Conservation (phyloP, 2,797 vertebrate genomes). For the Anomalospiza imberbis region DNA sequence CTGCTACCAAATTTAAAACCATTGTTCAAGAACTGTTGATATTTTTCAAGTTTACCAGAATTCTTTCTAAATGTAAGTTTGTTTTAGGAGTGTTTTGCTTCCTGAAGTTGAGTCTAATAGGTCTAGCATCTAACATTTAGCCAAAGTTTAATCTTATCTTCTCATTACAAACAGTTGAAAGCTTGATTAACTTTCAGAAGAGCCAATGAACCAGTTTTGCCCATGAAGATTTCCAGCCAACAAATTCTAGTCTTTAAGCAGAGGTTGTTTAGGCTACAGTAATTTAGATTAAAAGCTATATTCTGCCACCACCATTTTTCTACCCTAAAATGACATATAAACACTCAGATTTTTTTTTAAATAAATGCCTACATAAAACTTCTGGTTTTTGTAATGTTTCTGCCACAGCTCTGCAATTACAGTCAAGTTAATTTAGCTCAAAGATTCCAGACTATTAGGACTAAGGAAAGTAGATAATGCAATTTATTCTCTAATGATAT, state of each 20-base stretch:
- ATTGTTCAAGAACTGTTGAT: not conserved
- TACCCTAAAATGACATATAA: not conserved
- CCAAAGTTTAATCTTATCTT: not conserved
- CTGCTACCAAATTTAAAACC: not conserved
- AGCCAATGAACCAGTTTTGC: not conserved
- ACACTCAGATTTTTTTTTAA: not conserved
- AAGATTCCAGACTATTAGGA: constrained; percentile 6
- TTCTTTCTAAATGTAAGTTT: not conserved
- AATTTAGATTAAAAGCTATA: not conserved
- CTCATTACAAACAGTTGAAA: not conserved
- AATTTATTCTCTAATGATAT: constrained; percentile 37
- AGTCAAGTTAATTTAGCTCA: not conserved
- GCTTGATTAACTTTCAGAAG: not conserved
- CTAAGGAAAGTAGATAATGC: not conserved
- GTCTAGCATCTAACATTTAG: not conserved
- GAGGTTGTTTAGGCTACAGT: not conserved
- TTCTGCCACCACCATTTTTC: not conserved
- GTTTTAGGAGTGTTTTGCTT: not conserved
- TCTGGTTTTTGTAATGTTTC: not conserved
- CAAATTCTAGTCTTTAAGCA: not conserved
- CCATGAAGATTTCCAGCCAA: not conserved
- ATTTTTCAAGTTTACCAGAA: not conserved
- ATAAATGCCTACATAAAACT: not conserved
- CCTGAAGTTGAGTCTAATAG: not conserved
- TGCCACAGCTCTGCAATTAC: not conserved